Percentiles rank a stretch among this genome's conserved stretches.
phyloP scores from a whole-genome alignment of 2,113 vertebrate genomes.

The Strix aluco region DNA sequence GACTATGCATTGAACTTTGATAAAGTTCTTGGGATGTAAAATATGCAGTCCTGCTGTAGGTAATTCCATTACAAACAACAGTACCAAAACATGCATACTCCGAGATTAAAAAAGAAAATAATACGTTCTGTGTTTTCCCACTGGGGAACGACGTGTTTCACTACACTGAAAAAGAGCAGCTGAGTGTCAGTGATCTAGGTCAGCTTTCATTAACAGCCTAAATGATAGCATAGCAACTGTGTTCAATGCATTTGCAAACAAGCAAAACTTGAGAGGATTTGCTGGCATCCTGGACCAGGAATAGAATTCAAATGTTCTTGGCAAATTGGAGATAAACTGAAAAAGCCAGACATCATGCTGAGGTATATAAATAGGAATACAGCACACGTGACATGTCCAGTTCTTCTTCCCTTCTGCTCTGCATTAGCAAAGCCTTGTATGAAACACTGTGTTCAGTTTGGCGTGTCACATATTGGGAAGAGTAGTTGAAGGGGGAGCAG shows the following conservation, averaged over 20 bases:
- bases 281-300: background rate
- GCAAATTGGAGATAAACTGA: background rate
- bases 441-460: background rate
- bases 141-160: background rate
- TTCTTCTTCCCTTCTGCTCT: background rate
- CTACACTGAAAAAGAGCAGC: background rate
- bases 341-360: background rate
- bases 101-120: background rate
- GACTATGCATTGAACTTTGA: background rate
- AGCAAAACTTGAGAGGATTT: background rate
- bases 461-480: background rate
- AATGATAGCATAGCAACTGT: background rate
- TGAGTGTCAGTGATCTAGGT: background rate
- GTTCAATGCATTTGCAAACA: background rate
- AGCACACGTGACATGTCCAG: accelerated
- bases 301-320: background rate
- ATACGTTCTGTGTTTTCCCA: background rate
- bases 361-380: background rate
- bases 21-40: background rate
- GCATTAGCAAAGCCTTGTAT: background rate
- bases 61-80: background rate
- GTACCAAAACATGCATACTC: background rate
- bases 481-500: background rate
- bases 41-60: background rate
- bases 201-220: background rate